phyloP scores from a whole-genome alignment of 1,140 invertebrate species.

The Pseudomyrmex cubaensis region DNA sequence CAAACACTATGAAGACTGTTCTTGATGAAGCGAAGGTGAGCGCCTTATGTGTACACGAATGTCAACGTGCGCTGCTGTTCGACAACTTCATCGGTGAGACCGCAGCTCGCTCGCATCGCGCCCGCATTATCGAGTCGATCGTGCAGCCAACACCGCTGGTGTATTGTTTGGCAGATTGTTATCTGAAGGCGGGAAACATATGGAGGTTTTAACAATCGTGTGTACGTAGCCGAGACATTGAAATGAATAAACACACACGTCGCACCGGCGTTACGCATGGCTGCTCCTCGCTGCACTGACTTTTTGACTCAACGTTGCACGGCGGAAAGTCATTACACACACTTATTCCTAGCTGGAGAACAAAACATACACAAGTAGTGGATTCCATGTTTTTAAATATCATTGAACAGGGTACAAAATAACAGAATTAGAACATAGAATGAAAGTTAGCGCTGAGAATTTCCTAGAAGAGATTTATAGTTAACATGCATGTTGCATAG shows the following conservation, averaged over 20 bases:
- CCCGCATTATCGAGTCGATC: neutral
- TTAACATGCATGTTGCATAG: constrained; percentile 20
- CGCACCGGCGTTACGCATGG: constrained; percentile 42
- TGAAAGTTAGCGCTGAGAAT: neutral
- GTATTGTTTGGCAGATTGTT: constrained; percentile 50
- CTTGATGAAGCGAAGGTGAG: constrained; percentile 32
- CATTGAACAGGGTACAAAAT: constrained; percentile 64
- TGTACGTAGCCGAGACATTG: constrained; percentile 44
- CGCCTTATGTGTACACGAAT: constrained; percentile 20
- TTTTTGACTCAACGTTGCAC: constrained; percentile 4
- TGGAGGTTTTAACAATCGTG: constrained; percentile 62
- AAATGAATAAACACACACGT: constrained; percentile 45
- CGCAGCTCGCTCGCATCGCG: neutral
- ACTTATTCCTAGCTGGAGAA: neutral
- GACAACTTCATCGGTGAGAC: constrained; percentile 23
- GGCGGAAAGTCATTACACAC: constrained; percentile 1
- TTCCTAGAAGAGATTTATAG: constrained; percentile 44
- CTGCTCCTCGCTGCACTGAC: constrained; percentile 40
- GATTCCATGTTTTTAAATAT: constrained; percentile 44
- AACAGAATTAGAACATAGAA: constrained; percentile 31
- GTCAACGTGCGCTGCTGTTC: constrained; percentile 45
- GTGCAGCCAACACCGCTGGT: constrained; percentile 14
- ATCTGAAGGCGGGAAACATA: constrained; percentile 47
- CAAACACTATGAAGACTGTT: constrained; percentile 69
- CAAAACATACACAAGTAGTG: neutral